These are phyloP conservation scores for Diadema setosum DNA, from an alignment of 35 echinoderm and acorn worm species.

Conservation along the genomic window DNA sequence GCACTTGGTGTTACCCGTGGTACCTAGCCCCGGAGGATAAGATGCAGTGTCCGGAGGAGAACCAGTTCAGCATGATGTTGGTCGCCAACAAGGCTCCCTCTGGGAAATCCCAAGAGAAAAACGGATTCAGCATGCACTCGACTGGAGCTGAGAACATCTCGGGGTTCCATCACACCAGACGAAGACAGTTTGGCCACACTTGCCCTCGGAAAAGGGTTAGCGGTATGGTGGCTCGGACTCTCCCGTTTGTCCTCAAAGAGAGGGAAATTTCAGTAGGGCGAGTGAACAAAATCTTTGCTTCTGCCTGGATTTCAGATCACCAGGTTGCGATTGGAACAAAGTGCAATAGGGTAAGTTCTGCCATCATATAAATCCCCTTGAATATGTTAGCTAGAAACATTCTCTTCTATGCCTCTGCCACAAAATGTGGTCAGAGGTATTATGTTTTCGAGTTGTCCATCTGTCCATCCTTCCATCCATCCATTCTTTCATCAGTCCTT, in stretches of 20 bases:
- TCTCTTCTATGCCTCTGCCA: too few relatives aligned
- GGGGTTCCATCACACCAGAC: conserved; percentile 30
- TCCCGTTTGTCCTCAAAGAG: conserved; percentile 55
- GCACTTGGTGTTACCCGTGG: too few relatives aligned
- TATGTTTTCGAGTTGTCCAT: too few relatives aligned
- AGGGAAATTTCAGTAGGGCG: conserved; percentile 58
- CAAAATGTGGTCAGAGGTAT: too few relatives aligned
- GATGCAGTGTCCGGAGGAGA: too few relatives aligned
- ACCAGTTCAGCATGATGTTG: neutral
- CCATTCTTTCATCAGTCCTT: too few relatives aligned
- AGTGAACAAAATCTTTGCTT: conserved; percentile 94
- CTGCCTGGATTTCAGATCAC: conserved; percentile 83
- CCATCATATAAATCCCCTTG: too few relatives aligned
- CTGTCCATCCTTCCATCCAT: too few relatives aligned
- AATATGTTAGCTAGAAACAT: too few relatives aligned
- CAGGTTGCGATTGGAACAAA: conserved; percentile 94
- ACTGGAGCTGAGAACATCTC: conserved; percentile 5
- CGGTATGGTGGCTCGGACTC: neutral
- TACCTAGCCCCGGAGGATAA: too few relatives aligned
- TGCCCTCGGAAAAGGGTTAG: neutral
- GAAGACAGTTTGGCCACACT: conserved; percentile 16
- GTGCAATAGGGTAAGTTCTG: conserved; percentile 88
- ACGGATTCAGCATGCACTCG: neutral
- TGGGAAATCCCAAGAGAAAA: neutral
- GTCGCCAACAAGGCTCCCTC: neutral